Evolutionary conservation across 2,888 invertebrate genomes (phyloP), one percentile per base, ranked within the genome.

Genomic region (Megamerina dolium): DNA sequence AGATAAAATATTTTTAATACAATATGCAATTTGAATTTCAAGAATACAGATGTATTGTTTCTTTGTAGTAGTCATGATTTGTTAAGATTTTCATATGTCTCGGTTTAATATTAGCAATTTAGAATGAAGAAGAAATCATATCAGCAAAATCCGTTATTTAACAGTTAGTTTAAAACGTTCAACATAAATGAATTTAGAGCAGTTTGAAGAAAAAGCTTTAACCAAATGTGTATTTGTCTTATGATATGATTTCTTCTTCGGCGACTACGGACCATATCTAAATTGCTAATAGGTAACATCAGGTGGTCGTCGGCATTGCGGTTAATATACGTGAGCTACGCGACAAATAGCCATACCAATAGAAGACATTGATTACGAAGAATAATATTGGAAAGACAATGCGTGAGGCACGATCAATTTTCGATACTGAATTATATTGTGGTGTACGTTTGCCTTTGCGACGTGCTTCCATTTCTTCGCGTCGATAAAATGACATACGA

Each of bases 381-480:
- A 88, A 89, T 33, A 82, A 75, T 40, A 86, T 58, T 0, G 89
- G 89, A 63, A 89, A 88, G 20, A 85, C 77, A 30, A 87, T 75
- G 31, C 88, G 72, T 8, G 85, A 83, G 14, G 81, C 81, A 16
- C 82, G 76, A 70, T 88, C 88, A 51, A 88, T 85, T 70, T 84
- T 83, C 45, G 87, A 87, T 3, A 87, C 87, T 19, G 86, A 86
- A 70, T 87, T 87, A 58, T 82, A 83, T 51, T 82, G 73, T 0
- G 81, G 82, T 3, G 79, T 75, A 8, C 66, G 59, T 50, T 68
- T 69, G 42, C 70, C 66, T 43, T 64, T 67, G 46, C 64, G 59
- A 4, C 67, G 59, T 31, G 63, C 68, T 46, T 69, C 69, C 31
- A 67, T 44, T 41, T 68, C 69, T 38, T 63, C 65, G 19, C 65